Percentiles rank a stretch among this genome's conserved stretches.
Evolutionary conservation across 2,797 vertebrate species (phyloP).

Genomic region (Sebastes reedi): DNA sequence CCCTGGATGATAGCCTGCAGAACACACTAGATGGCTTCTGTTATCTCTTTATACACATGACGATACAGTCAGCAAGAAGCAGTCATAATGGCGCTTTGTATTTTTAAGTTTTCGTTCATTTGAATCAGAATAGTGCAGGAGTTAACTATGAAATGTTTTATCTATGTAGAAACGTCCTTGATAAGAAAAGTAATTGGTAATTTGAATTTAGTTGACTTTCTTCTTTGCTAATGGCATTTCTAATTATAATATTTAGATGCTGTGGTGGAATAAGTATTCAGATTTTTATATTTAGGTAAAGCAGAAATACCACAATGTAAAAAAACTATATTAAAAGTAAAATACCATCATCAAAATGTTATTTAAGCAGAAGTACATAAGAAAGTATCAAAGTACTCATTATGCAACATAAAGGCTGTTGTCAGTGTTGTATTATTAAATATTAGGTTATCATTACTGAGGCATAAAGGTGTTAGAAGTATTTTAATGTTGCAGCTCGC

Average conservation of each 20-base stretch:
- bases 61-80: conserved; percentile 18
- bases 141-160: background rate
- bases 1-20: conserved; percentile 56
- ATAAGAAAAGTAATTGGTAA: background rate
- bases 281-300: background rate
- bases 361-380: background rate
- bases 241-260: background rate
- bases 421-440: background rate
- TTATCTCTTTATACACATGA: conserved; percentile 54
- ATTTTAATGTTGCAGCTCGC: background rate
- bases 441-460: background rate
- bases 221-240: background rate
- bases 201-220: background rate
- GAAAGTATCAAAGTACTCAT: background rate
- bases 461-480: background rate
- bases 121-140: background rate
- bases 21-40: conserved; percentile 57
- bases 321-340: background rate
- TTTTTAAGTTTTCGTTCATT: conserved; percentile 20
- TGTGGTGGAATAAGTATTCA: background rate
- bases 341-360: accelerated
- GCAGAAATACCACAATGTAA: background rate
- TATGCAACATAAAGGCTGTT: background rate
- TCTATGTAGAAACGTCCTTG: background rate
- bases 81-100: background rate